Conservation (phyloP, 2,113 vertebrate genomes). For the Pseudois nayaur region DNA sequence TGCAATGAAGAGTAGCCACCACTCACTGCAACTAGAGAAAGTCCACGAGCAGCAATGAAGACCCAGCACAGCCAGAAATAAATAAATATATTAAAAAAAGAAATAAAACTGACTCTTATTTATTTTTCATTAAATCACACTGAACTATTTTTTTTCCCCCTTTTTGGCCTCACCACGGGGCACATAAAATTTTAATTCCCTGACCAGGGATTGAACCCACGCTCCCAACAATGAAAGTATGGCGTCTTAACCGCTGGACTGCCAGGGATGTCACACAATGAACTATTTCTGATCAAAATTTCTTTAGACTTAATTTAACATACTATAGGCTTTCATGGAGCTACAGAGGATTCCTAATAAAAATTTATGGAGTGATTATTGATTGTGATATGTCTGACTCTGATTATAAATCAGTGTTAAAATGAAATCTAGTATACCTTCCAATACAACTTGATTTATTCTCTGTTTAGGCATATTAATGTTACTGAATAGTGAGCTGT, state of each 20-base stretch:
- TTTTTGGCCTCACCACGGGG: not conserved
- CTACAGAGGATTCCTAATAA: not conserved
- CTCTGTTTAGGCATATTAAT: not conserved
- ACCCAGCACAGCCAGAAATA: not conserved
- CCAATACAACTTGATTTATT: not conserved
- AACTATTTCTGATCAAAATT: constrained; percentile 11
- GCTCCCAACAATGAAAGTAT: not conserved
- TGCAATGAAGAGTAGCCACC: not conserved
- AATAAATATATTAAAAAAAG: not conserved
- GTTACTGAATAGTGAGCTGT: not conserved
- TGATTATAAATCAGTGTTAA: not conserved
- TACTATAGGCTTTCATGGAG: not conserved
- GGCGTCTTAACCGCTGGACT: not conserved
- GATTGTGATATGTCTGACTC: not conserved
- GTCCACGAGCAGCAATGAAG: not conserved
- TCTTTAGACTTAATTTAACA: constrained; percentile 3
- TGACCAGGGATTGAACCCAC: not conserved
- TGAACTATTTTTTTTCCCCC: not conserved
- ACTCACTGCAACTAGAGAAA: not conserved
- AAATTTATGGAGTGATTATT: not conserved
- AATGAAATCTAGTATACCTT: not conserved
- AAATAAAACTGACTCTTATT: not conserved
- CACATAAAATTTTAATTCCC: not conserved
- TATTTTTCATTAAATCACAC: not conserved
- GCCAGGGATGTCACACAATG: not conserved